Evolutionary conservation across 92 coral and sea anemone species (phyloP), one percentile per base, ranked within the genome.

Genomic region (Scolanthus callimorphus): DNA sequence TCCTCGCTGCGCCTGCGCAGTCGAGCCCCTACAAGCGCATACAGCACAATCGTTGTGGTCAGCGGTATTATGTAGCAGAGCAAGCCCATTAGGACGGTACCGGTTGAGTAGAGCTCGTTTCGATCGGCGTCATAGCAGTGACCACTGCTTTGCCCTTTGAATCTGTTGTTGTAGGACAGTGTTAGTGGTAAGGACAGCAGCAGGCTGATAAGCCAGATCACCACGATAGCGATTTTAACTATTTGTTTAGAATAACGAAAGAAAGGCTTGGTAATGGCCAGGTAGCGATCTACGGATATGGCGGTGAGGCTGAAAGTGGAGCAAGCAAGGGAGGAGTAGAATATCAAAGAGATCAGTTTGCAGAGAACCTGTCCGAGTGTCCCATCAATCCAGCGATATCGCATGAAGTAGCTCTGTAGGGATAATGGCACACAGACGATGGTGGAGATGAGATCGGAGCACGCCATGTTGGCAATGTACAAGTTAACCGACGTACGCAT

Each of bases 401-500:
- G 12, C 4, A 9, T 4, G 50, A 31, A 65, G 19, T 45, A 4
- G 3, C 28, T 31, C 34, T 53, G 27, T 2, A 52, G 6, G 4
- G 62, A 30, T n/a, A 65, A 6, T 12, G 72, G 62, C 2, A 44
- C 34, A 50, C 72, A 65, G 2, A 65, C 37, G 20, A 26, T 49
- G 1, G 72, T 31, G 3, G 72, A 65, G 30, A 65, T 65, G 52
- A 65, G 30, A 26, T 65, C 72, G 25, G 72, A 65, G 1, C 25
- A 27, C 39, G 72, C 72, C 72, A 65, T 65, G 59, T 65, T 65
- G 12, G 72, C 59, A 21, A 65, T 65, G 62, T 65, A 65, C 30
- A 51, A 23, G 27, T 65, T 65, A 25, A 65, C 38, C 2, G 72
- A 65, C 2, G 72, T 34, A 10, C 52, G 59, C 72, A 65, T 65